Conservation (phyloP, 2,888 invertebrate genomes). For the Sinopyrophorus schimmeli region DNA sequence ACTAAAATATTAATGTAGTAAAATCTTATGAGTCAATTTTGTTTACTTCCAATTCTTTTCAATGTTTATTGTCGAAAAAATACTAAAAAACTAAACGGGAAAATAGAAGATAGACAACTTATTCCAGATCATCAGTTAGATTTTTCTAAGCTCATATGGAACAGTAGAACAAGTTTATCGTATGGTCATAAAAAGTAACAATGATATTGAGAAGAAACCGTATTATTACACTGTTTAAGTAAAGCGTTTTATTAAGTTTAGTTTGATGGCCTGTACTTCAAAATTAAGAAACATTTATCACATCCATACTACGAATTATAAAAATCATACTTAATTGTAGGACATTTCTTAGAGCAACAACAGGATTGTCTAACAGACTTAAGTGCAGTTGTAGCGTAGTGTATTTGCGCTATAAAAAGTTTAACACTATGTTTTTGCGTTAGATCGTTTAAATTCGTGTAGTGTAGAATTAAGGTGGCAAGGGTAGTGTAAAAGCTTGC, state of each 20-base stretch:
- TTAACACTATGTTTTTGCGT: too few relatives aligned
- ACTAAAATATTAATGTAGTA: neutral
- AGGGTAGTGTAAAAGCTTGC: too few relatives aligned
- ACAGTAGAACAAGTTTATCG: constrained; percentile 2
- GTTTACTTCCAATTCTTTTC: constrained; percentile 1
- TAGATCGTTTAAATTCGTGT: too few relatives aligned
- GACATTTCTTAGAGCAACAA: neutral
- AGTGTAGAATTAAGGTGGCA: too few relatives aligned
- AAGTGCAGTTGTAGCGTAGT: too few relatives aligned
- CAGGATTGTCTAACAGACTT: too few relatives aligned
- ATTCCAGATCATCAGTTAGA: neutral
- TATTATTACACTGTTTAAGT: neutral
- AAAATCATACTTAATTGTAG: neutral
- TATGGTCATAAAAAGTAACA: neutral
- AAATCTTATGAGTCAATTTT: neutral
- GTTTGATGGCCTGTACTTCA: neutral
- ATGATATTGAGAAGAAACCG: neutral
- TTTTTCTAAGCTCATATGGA: too few relatives aligned
- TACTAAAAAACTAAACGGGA: neutral
- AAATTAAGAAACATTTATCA: neutral
- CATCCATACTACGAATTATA: neutral
- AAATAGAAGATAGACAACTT: constrained; percentile 1
- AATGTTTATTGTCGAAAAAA: neutral
- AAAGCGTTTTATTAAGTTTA: neutral
- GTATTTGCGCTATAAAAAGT: too few relatives aligned